Conservation (phyloP, 2,888 invertebrate genomes). For the Mycogona germanica region DNA sequence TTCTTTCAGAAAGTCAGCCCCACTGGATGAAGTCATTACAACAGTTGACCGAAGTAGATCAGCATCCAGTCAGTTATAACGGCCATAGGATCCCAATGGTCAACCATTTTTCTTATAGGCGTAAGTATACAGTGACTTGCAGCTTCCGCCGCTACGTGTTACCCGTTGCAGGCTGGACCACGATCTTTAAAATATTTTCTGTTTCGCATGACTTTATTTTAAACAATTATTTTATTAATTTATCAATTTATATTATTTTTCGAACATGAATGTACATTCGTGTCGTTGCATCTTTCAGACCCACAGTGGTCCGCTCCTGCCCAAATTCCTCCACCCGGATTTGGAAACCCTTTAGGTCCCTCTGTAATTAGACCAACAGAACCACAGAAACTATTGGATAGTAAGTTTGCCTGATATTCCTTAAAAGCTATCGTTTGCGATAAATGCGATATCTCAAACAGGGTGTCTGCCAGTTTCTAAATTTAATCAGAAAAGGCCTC, state of each 20-base stretch:
- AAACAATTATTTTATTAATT: conserved; percentile 2
- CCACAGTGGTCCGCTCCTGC: conserved; percentile 15
- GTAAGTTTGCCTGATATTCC: conserved; percentile 2
- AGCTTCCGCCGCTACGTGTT: too few relatives aligned
- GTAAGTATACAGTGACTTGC: conserved; percentile 7
- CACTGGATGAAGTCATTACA: conserved; percentile 39
- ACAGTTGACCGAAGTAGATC: conserved; percentile 34
- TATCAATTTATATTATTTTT: conserved; percentile 11
- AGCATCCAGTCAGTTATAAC: conserved; percentile 22
- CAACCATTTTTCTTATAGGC: conserved; percentile 1
- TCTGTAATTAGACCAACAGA: conserved; percentile 11
- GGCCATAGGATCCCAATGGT: conserved; percentile 19
- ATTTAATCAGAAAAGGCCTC: not conserved
- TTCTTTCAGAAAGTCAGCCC: conserved; percentile 32
- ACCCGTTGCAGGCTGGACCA: too few relatives aligned
- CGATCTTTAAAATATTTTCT: not conserved
- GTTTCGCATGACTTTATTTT: conserved; percentile 5
- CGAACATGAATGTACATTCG: not conserved
- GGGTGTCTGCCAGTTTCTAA: not conserved
- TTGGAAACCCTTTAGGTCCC: conserved; percentile 15
- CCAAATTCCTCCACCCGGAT: conserved; percentile 20
- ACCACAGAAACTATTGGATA: conserved; percentile 16
- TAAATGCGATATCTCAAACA: not conserved
- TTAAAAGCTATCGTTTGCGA: not conserved
- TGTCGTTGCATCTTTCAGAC: conserved; percentile 12